These are phyloP conservation scores for Ataeniobius toweri DNA, from an alignment of 2,797 vertebrate species.

Conservation along the genomic window DNA sequence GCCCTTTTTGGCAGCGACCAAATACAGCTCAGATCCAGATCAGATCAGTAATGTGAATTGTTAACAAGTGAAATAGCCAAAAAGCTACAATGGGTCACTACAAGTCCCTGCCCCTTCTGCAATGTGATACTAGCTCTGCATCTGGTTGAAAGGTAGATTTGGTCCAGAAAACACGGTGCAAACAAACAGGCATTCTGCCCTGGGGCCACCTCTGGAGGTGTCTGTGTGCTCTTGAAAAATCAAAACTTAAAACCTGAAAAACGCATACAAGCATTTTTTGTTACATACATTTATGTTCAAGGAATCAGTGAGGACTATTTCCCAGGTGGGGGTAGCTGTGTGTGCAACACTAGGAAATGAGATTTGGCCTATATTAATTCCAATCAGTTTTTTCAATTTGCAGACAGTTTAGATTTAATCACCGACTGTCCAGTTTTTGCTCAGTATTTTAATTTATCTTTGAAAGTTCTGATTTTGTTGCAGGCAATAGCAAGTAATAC, in stretches of 20 bases:
- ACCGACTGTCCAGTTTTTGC: no score
- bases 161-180: no score
- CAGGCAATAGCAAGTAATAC: background rate
- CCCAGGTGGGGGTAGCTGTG: background rate
- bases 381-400: background rate
- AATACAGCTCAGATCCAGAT: no score
- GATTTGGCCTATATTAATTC: background rate
- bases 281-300: background rate
- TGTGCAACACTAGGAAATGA: background rate
- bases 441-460: background rate
- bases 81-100: no score
- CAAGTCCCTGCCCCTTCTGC: no score
- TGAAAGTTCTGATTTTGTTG: background rate
- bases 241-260: background rate
- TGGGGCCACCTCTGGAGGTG: background rate
- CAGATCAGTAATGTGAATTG: no score
- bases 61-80: no score
- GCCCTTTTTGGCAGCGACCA: no score
- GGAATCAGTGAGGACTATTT: background rate
- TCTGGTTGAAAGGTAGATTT: no score
- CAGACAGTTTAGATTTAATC: background rate
- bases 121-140: no score
- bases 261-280: background rate
- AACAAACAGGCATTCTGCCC: no score
- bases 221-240: background rate